Base-by-base conservation (phyloP, 2,113 vertebrate genomes). In the Azemiops feae region DNA sequence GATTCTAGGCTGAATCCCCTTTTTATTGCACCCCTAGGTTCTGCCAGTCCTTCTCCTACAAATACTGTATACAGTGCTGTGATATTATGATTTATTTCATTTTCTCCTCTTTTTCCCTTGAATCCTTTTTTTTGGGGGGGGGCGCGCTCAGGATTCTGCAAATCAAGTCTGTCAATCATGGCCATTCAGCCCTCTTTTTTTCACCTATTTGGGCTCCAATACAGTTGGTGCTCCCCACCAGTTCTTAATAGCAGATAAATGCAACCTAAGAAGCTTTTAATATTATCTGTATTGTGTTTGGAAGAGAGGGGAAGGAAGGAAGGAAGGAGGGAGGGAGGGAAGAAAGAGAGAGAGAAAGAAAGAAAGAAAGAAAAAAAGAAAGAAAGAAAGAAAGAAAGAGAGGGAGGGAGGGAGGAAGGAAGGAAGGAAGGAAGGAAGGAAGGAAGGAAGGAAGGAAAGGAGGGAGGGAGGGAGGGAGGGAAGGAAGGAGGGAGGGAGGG, bases 401-500 rank as follows among this genome's bases (percentile, higher is more conserved):
- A 11, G 25, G 58, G 3, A 43, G 3, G 58, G 30, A 60, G 9
- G 25, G 9, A 60, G 27, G 25, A 47, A 6, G 47, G 6, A 7
- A 6, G 47, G 47, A 47, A 1, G 47, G 47, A 47, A 6, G 47
- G 6, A 47, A 1, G 27, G 25, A 60, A 27, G 9, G 58, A 60
- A 60, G 3, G 25, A 25, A 60, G 11, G 58, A 1, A 47, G 7
- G 47, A 0, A 47, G 6, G 47, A 7, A 47, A 8, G 7, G 1
- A 47, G 6, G 47, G 1, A 47, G 25, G 3, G 9, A 60, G 12
- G 9, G 9, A 27, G 11, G 27, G 25, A 47, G 1, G 6, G 47
- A 7, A 8, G 6, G 47, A 47, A 47, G 0, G 47, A 6, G 8
- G 1, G 47, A 1, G 8, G 7, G 45, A 7, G 6, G 47, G 6